Base-by-base conservation (phyloP, 2,797 vertebrate genomes). In the Strix occidentalis region DNA sequence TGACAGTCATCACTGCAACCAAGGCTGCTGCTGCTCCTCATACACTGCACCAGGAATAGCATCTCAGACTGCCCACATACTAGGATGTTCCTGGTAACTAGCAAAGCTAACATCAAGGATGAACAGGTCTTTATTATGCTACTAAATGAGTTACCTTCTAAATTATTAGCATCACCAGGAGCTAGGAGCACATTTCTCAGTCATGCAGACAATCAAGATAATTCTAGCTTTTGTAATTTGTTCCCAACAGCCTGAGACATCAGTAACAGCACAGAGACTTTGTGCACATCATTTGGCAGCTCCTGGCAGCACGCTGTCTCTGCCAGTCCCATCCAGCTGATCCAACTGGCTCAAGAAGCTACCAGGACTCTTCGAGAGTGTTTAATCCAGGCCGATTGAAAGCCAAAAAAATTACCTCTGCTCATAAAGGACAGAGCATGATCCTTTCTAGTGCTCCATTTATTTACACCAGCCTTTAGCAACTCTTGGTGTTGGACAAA, bases 311-410 rank as follows among this genome's bases (percentile, higher is more conserved):
- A 54, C 1, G 0, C 50, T 71, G 79, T 87, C 93, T 96, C 89
- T 94, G 95, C 91, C 96, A 96, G 94, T 94, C 72, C 87, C 94
- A 90, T 85, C 96, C 93, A 94, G 85, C 74, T 60, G 85, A 90
- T 95, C 94, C 94, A 95, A 91, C 78, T 91, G 91, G 92, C 91
- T 96, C 90, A 87, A 90, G 93, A 9, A 94, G 48, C 74, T 51
- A 95, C 80, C 84, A 89, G 60, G 76, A 93, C 87, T 95, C 91
- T 95, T 94, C 3, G 3, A 91, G 93, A 92, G 89, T 78, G 71
- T 92, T 94, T 90, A 95, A 68, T 90, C 61, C 82, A 83, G 64
- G 81, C 84, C 77, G 64, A 24, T 2, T 39, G 45, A 91, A 37
- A 89, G 87, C 87, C 64, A 87, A 93, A 87, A 89, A 51, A 66